Percentiles rank a stretch among this genome's conserved stretches.
Conservation (phyloP, 1,140 invertebrate genomes). For the Portunus trituberculatus region DNA sequence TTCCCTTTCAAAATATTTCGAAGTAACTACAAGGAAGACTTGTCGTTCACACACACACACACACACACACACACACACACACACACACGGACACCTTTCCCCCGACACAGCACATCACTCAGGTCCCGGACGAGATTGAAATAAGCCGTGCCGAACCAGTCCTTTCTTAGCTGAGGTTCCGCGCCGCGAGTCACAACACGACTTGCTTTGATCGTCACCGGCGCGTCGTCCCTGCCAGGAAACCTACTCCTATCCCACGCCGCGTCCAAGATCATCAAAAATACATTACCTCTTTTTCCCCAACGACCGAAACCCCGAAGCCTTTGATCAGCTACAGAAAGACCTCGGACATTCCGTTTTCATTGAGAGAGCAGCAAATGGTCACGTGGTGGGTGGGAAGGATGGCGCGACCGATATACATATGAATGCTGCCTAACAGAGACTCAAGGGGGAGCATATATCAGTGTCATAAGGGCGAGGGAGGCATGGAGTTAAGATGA, state of each 20-base stretch:
- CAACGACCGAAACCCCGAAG: neutral
- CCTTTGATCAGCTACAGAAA: neutral
- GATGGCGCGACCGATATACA: neutral
- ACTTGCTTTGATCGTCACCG: no score
- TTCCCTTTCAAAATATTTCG: neutral
- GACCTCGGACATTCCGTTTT: neutral
- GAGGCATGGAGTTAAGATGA: neutral
- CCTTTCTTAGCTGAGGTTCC: no score
- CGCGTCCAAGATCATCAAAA: neutral
- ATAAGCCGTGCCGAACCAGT: no score
- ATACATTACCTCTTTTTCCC: neutral
- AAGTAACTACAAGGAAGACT: neutral
- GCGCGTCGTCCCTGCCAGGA: neutral
- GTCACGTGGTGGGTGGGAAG: neutral
- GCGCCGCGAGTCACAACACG: no score
- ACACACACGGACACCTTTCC: neutral
- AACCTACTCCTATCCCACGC: neutral
- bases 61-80: neutral
- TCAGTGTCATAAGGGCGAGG: constrained; percentile 1
- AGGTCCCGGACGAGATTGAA: neutral
- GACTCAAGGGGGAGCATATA: neutral
- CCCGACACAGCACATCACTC: neutral
- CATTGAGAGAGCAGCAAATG: neutral
- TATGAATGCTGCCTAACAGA: constrained; percentile 9
- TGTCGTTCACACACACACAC: neutral